Evolutionary conservation across 2,113 vertebrate genomes (phyloP).

Genomic region (Otocyon megalotis): DNA sequence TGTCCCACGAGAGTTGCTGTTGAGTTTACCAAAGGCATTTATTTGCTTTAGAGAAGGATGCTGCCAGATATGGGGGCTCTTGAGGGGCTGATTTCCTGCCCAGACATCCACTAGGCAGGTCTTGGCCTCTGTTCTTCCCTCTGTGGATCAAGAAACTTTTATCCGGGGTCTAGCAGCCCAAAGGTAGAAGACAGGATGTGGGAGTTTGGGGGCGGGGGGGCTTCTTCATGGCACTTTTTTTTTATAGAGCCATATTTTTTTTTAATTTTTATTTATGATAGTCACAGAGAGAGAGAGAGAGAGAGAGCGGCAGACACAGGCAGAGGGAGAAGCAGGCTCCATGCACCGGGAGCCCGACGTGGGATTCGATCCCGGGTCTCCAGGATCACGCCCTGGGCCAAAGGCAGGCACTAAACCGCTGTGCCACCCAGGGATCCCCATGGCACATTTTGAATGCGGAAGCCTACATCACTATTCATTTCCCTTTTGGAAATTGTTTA

Average conservation of each 20-base stretch:
- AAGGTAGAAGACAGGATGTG: not conserved
- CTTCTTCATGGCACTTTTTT: not conserved
- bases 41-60: not conserved
- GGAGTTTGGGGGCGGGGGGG: too few relatives aligned
- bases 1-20: not conserved
- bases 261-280: too few relatives aligned
- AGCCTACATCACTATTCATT: not conserved
- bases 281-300: too few relatives aligned
- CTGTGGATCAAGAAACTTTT: not conserved
- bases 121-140: not conserved
- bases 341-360: too few relatives aligned
- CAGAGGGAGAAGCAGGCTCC: too few relatives aligned
- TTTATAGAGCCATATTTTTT: too few relatives aligned
- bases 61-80: not conserved
- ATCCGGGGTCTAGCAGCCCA: not conserved
- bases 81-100: slow-evolving; percentile 52
- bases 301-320: too few relatives aligned
- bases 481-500: not conserved
- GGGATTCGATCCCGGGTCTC: too few relatives aligned
- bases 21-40: slow-evolving; percentile 14
- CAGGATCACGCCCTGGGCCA: too few relatives aligned
- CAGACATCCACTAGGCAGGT: not conserved
- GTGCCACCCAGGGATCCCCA: too few relatives aligned
- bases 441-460: not conserved
- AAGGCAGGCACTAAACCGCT: too few relatives aligned